These are phyloP conservation scores for Zaprionus nigranus DNA, from an alignment of 1,140 invertebrate genomes.

Conservation along the genomic window DNA sequence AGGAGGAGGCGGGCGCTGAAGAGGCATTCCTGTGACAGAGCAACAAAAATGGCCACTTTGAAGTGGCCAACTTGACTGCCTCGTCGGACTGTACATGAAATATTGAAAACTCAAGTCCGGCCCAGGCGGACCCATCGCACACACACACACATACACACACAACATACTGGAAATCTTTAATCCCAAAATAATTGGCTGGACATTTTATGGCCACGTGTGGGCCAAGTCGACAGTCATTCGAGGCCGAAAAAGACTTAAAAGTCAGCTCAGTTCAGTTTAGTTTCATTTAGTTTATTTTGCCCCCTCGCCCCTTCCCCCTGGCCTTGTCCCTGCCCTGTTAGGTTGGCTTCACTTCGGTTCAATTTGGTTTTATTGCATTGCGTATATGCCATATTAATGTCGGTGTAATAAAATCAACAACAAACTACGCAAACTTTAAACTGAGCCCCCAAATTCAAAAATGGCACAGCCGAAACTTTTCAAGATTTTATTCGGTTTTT, in stretches of 20 bases:
- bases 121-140: background rate
- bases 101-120: conserved; percentile 36
- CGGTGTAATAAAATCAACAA: conserved; percentile 44
- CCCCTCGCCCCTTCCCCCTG: too few relatives aligned
- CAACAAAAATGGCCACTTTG: conserved; percentile 13
- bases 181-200: conserved; percentile 55
- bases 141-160: background rate
- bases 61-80: conserved; percentile 5
- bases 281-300: conserved; percentile 29
- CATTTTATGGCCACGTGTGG: conserved; percentile 51
- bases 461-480: conserved; percentile 8
- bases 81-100: conserved; percentile 27
- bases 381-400: conserved; percentile 46
- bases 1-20: background rate
- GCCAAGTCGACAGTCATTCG: background rate
- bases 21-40: background rate
- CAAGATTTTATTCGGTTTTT: conserved; percentile 32
- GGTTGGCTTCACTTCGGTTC: conserved; percentile 44
- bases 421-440: conserved; percentile 40
- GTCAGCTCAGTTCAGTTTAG: background rate
- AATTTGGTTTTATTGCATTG: conserved; percentile 70
- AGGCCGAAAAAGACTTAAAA: background rate
- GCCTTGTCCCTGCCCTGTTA: background rate
- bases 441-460: conserved; percentile 18
- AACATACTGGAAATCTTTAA: conserved; percentile 41